A percentile compares a stretch with the other conserved stretches of the same genome.
Conservation (phyloP, 2,797 vertebrate genomes). For the Takifugu rubripes region DNA sequence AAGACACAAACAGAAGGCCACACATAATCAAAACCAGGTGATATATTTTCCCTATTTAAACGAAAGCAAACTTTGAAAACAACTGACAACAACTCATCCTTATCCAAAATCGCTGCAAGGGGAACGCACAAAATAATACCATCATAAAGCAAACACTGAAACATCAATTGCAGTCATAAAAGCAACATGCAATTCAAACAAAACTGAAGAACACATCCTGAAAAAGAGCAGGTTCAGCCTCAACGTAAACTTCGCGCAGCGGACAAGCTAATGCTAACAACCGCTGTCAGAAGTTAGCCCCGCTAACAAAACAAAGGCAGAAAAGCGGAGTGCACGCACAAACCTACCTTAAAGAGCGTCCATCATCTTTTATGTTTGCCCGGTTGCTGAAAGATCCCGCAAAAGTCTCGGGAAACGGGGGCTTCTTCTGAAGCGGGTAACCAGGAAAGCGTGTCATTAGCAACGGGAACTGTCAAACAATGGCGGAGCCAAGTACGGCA, state of each 20-base stretch:
- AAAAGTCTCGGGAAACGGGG: neutral
- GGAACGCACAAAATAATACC: neutral
- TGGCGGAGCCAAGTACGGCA: constrained; percentile 66
- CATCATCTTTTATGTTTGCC: constrained; percentile 3
- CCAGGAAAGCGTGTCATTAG: constrained; percentile 48
- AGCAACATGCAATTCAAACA: neutral
- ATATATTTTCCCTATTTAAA: no score
- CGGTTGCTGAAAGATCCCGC: neutral
- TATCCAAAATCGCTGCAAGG: neutral
- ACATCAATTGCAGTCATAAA: no score
- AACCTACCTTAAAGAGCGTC: constrained; percentile 20
- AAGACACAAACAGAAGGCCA: neutral
- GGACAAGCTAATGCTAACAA: constrained; percentile 36
- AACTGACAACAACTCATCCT: no score
- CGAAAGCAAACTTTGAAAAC: no score
- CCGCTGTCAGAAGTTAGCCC: constrained; percentile 18
- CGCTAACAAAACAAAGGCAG: constrained; percentile 12
- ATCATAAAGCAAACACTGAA: no score
- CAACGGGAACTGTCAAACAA: constrained; percentile 51
- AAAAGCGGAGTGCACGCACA: neutral
- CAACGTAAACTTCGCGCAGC: constrained; percentile 9
- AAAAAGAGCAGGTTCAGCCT: no score
- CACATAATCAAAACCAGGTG: neutral
- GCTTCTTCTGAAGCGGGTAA: constrained; percentile 17
- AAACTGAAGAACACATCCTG: neutral